Conservation (phyloP, 2,888 invertebrate species). For the Lycia hirtaria region DNA sequence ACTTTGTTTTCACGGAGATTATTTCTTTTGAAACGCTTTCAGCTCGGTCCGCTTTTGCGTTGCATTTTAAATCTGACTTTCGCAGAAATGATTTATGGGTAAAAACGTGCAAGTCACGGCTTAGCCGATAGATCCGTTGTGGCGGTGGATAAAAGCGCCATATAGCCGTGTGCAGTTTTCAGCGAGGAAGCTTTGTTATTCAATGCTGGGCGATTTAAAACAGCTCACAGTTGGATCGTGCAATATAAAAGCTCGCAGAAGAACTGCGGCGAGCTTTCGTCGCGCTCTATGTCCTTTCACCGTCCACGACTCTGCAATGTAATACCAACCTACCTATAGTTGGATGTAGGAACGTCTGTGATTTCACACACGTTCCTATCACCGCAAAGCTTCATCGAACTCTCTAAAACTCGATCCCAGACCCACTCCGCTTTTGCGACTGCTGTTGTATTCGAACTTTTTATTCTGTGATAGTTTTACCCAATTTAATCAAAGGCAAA, state of each 20-base stretch:
- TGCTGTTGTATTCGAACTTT: too few relatives aligned
- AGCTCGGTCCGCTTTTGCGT: conserved; percentile 1
- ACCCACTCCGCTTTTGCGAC: neutral
- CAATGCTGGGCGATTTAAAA: conserved; percentile 3
- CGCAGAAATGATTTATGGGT: conserved; percentile 18
- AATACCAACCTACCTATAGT: neutral
- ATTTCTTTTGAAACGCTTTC: conserved; percentile 17
- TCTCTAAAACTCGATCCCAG: conserved; percentile 2
- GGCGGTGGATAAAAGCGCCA: neutral
- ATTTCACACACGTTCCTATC: neutral
- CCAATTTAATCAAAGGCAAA: too few relatives aligned
- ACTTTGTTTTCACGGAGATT: conserved; percentile 19
- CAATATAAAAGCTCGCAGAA: neutral
- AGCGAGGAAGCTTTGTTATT: conserved; percentile 12
- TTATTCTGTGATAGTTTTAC: too few relatives aligned
- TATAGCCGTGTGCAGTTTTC: neutral
- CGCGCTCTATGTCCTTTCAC: too few relatives aligned
- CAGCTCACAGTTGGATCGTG: neutral
- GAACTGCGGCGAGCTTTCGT: neutral
- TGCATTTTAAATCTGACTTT: conserved; percentile 15
- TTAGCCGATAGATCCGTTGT: conserved; percentile 2
- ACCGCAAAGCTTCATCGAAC: neutral
- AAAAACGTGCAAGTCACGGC: conserved; percentile 11
- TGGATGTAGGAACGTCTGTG: neutral
- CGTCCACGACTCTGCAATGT: too few relatives aligned